Evolutionary conservation across 2,888 invertebrate genomes (phyloP).

Genomic region (Anaspis maculata): DNA sequence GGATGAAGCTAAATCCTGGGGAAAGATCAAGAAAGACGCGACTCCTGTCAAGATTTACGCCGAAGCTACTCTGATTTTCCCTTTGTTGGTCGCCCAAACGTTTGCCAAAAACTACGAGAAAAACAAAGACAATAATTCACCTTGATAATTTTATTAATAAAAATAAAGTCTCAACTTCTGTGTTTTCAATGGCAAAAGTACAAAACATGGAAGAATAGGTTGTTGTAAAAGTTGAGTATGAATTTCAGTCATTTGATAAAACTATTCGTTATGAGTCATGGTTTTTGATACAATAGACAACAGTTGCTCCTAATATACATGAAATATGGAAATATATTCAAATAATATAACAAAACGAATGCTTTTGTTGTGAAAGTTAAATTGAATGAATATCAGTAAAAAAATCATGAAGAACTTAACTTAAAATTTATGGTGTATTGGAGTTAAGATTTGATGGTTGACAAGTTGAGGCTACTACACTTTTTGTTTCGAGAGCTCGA

Average conservation of each 20-base stretch:
- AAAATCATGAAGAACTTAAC: no score
- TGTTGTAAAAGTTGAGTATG: background rate
- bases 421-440: constrained; percentile 29
- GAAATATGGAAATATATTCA: no score
- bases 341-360: no score
- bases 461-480: constrained; percentile 7
- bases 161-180: constrained; percentile 9
- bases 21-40: constrained; percentile 85
- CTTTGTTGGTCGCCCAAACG: constrained; percentile 90
- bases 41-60: constrained; percentile 88
- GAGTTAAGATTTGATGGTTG: no score
- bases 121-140: constrained; percentile 1
- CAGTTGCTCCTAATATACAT: no score
- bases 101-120: constrained; percentile 65
- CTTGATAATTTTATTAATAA: constrained; percentile 6
- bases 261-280: no score
- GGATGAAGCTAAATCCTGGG: constrained; percentile 99
- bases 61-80: constrained; percentile 91
- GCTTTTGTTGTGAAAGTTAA: no score
- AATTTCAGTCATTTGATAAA: no score
- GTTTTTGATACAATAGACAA: no score
- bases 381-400: no score
- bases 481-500: constrained; percentile 47
- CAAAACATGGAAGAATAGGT: constrained; percentile 7
- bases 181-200: constrained; percentile 9